Evolutionary conservation across 2,797 vertebrate genomes (phyloP), one percentile per base, ranked within the genome.

Genomic region (Pterois miles): DNA sequence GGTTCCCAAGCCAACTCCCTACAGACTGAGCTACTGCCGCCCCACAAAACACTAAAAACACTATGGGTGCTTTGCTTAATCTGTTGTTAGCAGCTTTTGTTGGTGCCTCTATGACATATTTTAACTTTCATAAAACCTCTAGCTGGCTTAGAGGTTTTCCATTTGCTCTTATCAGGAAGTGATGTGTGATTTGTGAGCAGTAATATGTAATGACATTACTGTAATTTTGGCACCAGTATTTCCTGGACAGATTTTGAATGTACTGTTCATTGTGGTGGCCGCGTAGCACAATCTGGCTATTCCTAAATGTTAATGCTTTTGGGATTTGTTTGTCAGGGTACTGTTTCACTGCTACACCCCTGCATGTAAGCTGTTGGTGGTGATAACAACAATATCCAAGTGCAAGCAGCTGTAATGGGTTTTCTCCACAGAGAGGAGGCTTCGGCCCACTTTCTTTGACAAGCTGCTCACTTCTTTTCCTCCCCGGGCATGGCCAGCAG

Each of bases 401-500:
- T 13, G 16, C 20, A 52, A 36, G 33, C 1, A 4, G 14, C 56
- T 46, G 46, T 60, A 67, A 65, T 65, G 31, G 40, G 10, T 53
- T 76, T 72, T 66, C 74, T 58, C 34, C 63, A 14, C 60, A 36
- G 18, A 68, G n/a, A 58, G 10, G 22, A 6, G 48, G 13, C 53
- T 58, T n/a, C n/a, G n/a, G n/a, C n/a, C n/a, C n/a, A n/a, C n/a
- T n/a, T 23, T 22, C 25, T 18, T 22, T 68, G 43, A 76, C 81
- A 33, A 16, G 52, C 60, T 23, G 52, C 67, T 53, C 53, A 6
- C 67, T 71, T 14, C 52, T 67, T 34, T 57, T 8, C 1, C 70
- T 58, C 71, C 56, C 60, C 22, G 31, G 43, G 72, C 34, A 46
- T 22, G 14, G 22, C 52, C 77, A 46, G 62, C 76, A 60, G 76